A percentile compares a stretch with the other conserved stretches of the same genome.
These are phyloP conservation scores for Brachymystax lenok DNA, from an alignment of 2,797 vertebrate species.

Conservation along the genomic window DNA sequence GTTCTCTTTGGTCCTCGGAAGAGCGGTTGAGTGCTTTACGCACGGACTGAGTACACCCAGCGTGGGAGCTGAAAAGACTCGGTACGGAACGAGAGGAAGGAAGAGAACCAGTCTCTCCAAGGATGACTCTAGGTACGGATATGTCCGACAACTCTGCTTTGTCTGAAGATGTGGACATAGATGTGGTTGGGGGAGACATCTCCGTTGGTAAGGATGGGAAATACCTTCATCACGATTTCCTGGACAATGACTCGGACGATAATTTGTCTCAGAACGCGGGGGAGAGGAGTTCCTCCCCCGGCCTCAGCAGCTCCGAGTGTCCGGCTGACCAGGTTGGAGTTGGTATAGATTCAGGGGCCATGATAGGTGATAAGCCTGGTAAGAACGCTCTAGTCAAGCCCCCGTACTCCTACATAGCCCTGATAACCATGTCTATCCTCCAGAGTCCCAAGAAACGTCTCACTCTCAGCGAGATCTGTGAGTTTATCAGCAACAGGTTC, in stretches of 20 bases:
- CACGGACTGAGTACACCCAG: constrained; percentile 33
- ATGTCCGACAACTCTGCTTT: constrained; percentile 89
- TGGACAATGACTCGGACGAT: constrained; percentile 85
- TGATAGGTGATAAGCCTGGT: constrained; percentile 71
- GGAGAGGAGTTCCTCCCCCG: constrained; percentile 71
- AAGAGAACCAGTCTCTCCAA: constrained; percentile 66
- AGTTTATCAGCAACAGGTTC: constrained; percentile 95
- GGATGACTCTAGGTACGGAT: constrained; percentile 86
- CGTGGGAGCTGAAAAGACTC: constrained; percentile 58
- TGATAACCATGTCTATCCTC: constrained; percentile 95
- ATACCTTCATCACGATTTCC: constrained; percentile 79
- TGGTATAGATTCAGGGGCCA: constrained; percentile 59
- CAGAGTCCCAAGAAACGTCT: constrained; percentile 93
- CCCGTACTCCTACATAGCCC: constrained; percentile 93
- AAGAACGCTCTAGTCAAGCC: constrained; percentile 92
- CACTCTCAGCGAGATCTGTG: constrained; percentile 94
- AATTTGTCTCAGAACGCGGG: constrained; percentile 79
- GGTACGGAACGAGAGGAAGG: constrained; percentile 59
- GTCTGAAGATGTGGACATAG: constrained; percentile 95
- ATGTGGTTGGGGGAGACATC: constrained; percentile 92
- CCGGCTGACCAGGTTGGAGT: constrained; percentile 71
- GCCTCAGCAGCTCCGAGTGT: constrained; percentile 77
- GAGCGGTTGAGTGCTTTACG: constrained; percentile 43
- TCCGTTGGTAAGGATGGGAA: constrained; percentile 80
- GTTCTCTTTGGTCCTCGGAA: constrained; percentile 45